Evolutionary conservation across 1,140 invertebrate species (phyloP).

Genomic region (Zaprionus taronus): DNA sequence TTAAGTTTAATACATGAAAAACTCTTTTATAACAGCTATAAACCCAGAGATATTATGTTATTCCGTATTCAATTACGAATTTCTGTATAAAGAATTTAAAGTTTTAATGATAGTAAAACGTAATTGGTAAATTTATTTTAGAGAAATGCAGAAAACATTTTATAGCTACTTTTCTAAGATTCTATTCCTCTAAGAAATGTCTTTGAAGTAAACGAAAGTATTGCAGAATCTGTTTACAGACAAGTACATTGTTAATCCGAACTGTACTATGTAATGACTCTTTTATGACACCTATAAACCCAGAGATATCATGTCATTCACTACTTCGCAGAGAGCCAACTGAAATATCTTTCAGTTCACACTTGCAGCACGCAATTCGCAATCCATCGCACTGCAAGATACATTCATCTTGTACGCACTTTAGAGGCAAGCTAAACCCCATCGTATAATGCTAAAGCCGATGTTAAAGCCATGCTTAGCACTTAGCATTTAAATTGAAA

Average conservation of each 20-base stretch:
- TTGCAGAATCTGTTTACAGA: background rate
- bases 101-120: too few relatives aligned
- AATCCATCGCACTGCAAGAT: conserved; percentile 20
- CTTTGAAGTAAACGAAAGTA: background rate
- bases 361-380: conserved; percentile 60
- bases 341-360: conserved; percentile 42
- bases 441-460: background rate
- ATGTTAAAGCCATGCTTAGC: conserved; percentile 29
- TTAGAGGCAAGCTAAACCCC: conserved; percentile 28
- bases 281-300: background rate
- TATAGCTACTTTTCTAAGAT: background rate
- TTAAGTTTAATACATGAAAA: background rate
- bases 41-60: background rate
- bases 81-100: background rate
- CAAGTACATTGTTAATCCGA: background rate
- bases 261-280: background rate
- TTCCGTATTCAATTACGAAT: background rate
- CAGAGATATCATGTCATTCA: background rate
- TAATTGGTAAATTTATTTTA: too few relatives aligned
- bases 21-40: background rate
- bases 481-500: conserved; percentile 73
- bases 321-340: background rate
- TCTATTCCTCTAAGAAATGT: background rate
- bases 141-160: background rate
- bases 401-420: conserved; percentile 72